Evolutionary conservation across 2,113 vertebrate genomes (phyloP).

Genomic region (Lycocorax pyrrhopterus): DNA sequence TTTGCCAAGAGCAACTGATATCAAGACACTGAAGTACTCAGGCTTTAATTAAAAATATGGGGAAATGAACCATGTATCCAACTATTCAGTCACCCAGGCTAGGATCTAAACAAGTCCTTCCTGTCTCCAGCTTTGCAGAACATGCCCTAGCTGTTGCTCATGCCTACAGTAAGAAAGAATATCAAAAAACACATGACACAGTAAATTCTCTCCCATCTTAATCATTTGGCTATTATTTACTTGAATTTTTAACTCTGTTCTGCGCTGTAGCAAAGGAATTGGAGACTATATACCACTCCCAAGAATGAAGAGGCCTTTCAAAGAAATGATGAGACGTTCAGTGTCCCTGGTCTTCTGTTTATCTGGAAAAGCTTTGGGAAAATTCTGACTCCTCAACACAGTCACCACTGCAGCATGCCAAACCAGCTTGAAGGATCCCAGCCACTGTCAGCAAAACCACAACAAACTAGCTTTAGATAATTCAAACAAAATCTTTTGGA

Average conservation of each 20-base stretch:
- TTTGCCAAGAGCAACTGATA: neutral
- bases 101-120: constrained; percentile 26
- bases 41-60: neutral
- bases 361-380: constrained; percentile 38
- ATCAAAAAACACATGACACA: neutral
- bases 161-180: neutral
- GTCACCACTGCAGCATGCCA: constrained; percentile 23
- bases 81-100: neutral
- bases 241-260: neutral
- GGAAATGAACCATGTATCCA: neutral
- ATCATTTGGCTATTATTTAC: neutral
- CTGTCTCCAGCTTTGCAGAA: constrained; percentile 1
- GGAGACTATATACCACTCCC: neutral
- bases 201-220: neutral
- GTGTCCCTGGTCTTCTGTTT: neutral
- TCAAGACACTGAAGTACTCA: neutral
- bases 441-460: constrained; percentile 38
- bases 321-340: neutral
- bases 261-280: neutral
- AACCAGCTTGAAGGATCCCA: constrained; percentile 22
- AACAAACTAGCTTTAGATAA: neutral
- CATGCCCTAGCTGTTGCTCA: constrained; percentile 3
- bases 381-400: neutral
- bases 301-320: neutral
- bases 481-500: constrained; percentile 21